These are phyloP conservation scores for Sussaba pulchella DNA, from an alignment of 2,888 invertebrate genomes.

Conservation along the genomic window DNA sequence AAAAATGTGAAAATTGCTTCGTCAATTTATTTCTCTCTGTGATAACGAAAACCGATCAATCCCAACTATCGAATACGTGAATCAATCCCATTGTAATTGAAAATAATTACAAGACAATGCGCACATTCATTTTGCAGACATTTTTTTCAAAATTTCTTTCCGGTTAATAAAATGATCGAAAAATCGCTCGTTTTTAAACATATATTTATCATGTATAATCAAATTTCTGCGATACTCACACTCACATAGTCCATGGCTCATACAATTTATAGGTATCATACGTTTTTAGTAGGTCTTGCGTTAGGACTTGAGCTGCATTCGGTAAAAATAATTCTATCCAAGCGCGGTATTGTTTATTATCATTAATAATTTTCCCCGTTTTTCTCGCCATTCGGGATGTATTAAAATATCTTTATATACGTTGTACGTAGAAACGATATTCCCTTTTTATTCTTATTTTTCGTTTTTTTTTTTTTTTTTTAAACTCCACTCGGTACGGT, in stretches of 20 bases:
- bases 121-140: not conserved
- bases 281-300: conserved; percentile 54
- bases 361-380: conserved; percentile 74
- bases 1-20: not conserved
- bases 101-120: not conserved
- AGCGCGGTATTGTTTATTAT: conserved; percentile 77
- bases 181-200: conserved; percentile 76
- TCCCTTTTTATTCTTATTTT: conserved; percentile 60
- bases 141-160: not conserved
- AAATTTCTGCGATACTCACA: conserved; percentile 79
- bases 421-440: conserved; percentile 70
- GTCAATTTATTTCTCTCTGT: not conserved
- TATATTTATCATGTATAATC: conserved; percentile 80
- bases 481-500: conserved; percentile 67
- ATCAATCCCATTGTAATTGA: no score
- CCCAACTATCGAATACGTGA: no score
- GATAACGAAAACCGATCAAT: no score
- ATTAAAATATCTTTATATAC: conserved; percentile 82
- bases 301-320: conserved; percentile 79
- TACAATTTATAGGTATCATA: conserved; percentile 54
- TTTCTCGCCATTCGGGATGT: conserved; percentile 81
- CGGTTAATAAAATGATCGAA: conserved; percentile 27
- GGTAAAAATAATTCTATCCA: conserved; percentile 73
- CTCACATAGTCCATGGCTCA: conserved; percentile 75
- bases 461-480: conserved; percentile 66